Percentiles rank a stretch among this genome's conserved stretches.
These are phyloP conservation scores for Bombus difficillimus DNA, from an alignment of 1,140 invertebrate genomes.

Conservation along the genomic window DNA sequence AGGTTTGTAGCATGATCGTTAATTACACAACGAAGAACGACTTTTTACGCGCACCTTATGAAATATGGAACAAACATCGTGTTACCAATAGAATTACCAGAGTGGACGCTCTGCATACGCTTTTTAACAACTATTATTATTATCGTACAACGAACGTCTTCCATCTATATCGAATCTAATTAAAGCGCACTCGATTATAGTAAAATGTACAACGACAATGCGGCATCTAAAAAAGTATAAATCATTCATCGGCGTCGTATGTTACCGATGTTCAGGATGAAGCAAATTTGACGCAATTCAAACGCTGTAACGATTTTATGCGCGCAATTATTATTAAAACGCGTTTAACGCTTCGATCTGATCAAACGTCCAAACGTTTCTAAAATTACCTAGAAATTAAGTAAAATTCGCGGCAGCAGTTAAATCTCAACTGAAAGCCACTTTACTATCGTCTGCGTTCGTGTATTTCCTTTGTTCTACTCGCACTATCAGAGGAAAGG, in stretches of 20 bases:
- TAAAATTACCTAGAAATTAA: neutral
- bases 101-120: neutral
- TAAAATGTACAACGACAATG: neutral
- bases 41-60: neutral
- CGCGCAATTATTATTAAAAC: neutral
- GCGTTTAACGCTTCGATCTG: neutral
- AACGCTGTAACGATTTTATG: neutral
- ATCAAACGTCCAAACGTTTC: neutral
- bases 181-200: too few relatives aligned
- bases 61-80: too few relatives aligned
- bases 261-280: neutral
- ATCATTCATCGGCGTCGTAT: neutral
- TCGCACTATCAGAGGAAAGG: slow-evolving; percentile 59
- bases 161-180: too few relatives aligned
- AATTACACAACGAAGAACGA: neutral
- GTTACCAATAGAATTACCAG: too few relatives aligned
- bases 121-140: neutral
- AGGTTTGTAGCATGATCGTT: neutral
- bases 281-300: neutral
- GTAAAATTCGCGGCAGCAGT: neutral
- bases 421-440: slow-evolving; percentile 57
- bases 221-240: neutral
- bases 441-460: slow-evolving; percentile 67
- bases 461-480: slow-evolving; percentile 69
- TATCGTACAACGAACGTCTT: neutral